Evolutionary conservation across 2,888 invertebrate genomes (phyloP), one percentile per base, ranked within the genome.

Genomic region (Andrena trimmerana): DNA sequence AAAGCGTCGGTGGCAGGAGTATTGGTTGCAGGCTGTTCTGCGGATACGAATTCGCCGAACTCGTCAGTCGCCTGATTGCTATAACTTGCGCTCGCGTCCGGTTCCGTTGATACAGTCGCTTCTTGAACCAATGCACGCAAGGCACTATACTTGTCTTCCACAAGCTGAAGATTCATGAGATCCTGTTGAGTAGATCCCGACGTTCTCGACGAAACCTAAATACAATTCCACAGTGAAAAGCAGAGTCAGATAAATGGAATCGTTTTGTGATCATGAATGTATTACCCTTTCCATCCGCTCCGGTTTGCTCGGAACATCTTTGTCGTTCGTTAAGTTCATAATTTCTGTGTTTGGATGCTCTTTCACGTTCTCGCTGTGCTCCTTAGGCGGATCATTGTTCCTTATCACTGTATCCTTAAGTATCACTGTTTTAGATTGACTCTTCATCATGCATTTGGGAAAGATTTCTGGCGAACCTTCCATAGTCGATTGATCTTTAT

Each of bases 41-140:
- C 94, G 5, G 94, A 94, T 27, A 94, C 91, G 88, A 95, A 95
- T 78, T 95, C 95, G 50, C 95, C 95, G 90, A 95, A 95, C 81
- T 95, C 95, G 81, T 95, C 95, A 60, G 86, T 81, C 36, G 86
- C 80, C 31, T 90, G 82, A 62, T 81, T 81, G 50, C 82, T 85
- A 65, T 83, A 80, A 59, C 81, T 79, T 66, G 77, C 73, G 72
- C 79, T 83, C 27, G 78, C n/a, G 42, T 87, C 84, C 76, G 66
- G 60, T 66, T 83, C 81, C 29, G 74, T 68, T 33, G 75, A 16
- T 52, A 80, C 50, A 50, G 84, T 33, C 36, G 86, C 69, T 78
- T 92, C 93, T 74, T 93, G 90, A 52, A 92, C 91, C 78, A 95
- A 88, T 85, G 92, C 92, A 88, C 95, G 92, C 67, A 95, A 90